Base-by-base conservation (phyloP, 2,888 invertebrate species). In the Sclerodermus sp. region DNA sequence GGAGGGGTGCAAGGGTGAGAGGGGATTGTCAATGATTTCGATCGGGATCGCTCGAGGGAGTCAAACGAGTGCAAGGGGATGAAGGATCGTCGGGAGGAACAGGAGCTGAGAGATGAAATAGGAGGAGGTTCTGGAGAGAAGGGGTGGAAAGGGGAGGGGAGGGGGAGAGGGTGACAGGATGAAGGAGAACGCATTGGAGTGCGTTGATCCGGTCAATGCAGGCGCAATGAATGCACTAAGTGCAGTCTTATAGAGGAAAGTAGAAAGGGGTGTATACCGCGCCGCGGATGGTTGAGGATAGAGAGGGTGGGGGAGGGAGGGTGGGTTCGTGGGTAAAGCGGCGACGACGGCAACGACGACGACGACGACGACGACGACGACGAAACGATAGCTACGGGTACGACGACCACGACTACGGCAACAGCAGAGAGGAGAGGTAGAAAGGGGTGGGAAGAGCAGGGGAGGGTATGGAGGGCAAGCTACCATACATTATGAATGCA, bases 181-280 rank as follows among this genome's bases (percentile, higher is more conserved):
- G 34, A 34, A 34, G 12, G 34, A 4, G 34, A 34, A 49, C 51
- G 53, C 51, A 69, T 67, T 68, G 65, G 66, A 62, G 68, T 64
- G 68, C 70, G 68, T 66, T 67, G 73, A 73, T 71, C 72, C 68
- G 70, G 70, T 73, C 73, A 69, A 71, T 69, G 67, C 67, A 51
- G 59, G 60, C 52, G 59, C 69, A 60, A 65, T 72, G 70, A 70
- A 70, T 72, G 66, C 68, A 52, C 54, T 67, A 72, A 73, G 73
- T 73, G 73, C 67, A 67, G 67, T 66, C 67, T 67, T 70, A 62
- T 51, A 58, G 50, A 51, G 66, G 58, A 58, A 61, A 64, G 62
- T 55, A 60, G 65, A 55, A 62, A 64, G 66, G 67, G 66, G 64
- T 61, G 55, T 57, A 54, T 48, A 49, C 45, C 53, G 51, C 54